phyloP scores from a whole-genome alignment of 2,888 invertebrate species.

The Agrotis puta region DNA sequence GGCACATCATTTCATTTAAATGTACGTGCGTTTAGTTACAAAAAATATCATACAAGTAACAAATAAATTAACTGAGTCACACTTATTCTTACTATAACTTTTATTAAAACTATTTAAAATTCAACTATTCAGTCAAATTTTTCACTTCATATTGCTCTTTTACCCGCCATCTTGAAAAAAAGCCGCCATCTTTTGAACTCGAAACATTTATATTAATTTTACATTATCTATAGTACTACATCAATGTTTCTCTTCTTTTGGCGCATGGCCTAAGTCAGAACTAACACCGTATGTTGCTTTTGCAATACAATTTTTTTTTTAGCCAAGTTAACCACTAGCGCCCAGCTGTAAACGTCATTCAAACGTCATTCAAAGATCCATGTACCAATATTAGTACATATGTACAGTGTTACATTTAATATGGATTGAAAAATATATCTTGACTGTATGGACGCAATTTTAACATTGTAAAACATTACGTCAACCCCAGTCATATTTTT shows the following conservation, averaged over 20 bases:
- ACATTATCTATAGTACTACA: slow-evolving; percentile 27
- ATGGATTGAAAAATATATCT: slow-evolving; percentile 55
- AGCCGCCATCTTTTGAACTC: slow-evolving; percentile 9
- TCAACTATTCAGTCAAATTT: slow-evolving; percentile 69
- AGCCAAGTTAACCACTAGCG: no score
- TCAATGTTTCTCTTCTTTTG: slow-evolving; percentile 14
- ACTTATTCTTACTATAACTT: slow-evolving; percentile 44
- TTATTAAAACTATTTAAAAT: slow-evolving; percentile 59
- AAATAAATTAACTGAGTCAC: slow-evolving; percentile 37
- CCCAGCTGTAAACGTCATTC: no score
- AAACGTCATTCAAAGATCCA: no score
- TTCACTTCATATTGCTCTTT: slow-evolving; percentile 37
- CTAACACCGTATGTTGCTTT: no score
- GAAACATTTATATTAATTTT: slow-evolving; percentile 22
- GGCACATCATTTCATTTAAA: slow-evolving; percentile 19
- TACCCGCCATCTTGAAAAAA: slow-evolving; percentile 41
- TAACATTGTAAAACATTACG: neutral
- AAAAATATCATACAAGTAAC: slow-evolving; percentile 50
- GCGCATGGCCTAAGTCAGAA: no score
- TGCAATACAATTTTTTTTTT: no score
- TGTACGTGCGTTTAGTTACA: slow-evolving; percentile 40
- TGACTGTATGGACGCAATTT: slow-evolving; percentile 26
- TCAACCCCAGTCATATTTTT: neutral
- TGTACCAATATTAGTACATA: slow-evolving; percentile 11
- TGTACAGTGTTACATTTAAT: slow-evolving; percentile 38